Evolutionary conservation across 2,113 vertebrate species (phyloP).

Genomic region (Mirounga angustirostris): DNA sequence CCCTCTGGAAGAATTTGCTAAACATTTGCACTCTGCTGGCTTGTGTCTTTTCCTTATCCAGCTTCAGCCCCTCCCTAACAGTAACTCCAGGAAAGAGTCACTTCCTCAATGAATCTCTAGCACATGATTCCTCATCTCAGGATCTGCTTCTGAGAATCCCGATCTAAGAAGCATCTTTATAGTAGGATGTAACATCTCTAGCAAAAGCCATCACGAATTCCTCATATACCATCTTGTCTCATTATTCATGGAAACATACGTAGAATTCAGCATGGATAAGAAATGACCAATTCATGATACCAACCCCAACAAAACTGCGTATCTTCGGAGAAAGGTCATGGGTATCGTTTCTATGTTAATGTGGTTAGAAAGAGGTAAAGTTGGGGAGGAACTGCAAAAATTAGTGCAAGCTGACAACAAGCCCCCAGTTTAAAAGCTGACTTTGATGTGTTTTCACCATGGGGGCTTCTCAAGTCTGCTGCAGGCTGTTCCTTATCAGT

Average conservation of each 20-base stretch:
- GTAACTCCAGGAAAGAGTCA: not conserved
- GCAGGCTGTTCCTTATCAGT: constrained; percentile 29
- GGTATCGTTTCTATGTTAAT: constrained; percentile 59
- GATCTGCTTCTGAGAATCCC: not conserved
- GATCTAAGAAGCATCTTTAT: not conserved
- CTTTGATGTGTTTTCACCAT: constrained; percentile 63
- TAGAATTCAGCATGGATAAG: constrained; percentile 41
- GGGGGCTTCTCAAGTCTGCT: constrained; percentile 1
- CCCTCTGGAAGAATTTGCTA: not conserved
- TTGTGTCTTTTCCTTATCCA: not conserved
- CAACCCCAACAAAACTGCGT: not conserved
- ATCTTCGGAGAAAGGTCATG: constrained; percentile 50
- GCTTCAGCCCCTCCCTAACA: too few relatives aligned
- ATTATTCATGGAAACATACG: not conserved
- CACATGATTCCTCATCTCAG: not conserved
- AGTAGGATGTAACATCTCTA: rapidly evolving
- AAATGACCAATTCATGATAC: constrained; percentile 6
- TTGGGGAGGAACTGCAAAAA: constrained; percentile 61
- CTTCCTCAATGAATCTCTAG: not conserved
- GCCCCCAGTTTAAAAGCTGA: constrained; percentile 65
- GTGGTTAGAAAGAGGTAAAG: not conserved
- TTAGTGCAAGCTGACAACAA: constrained; percentile 72
- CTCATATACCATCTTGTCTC: not conserved
- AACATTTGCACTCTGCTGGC: not conserved
- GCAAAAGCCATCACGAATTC: not conserved